These are phyloP conservation scores for Pseudomugil gertrudae DNA, from an alignment of 2,797 vertebrate species.

Conservation along the genomic window DNA sequence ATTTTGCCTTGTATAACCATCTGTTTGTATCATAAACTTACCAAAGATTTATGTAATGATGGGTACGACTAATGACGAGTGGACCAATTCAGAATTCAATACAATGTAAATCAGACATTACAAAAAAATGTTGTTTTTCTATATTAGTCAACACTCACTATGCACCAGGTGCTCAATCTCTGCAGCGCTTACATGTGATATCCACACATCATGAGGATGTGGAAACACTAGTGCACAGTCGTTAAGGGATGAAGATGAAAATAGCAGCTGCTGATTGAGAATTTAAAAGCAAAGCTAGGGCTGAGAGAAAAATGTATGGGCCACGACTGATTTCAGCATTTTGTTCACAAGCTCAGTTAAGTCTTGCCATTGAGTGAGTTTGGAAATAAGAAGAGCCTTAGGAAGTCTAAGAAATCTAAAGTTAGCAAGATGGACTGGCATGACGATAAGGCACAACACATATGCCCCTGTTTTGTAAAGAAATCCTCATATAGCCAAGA, in stretches of 20 bases:
- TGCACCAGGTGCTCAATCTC: neutral
- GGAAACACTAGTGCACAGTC: constrained; percentile 1
- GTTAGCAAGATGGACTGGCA: neutral
- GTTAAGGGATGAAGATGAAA: neutral
- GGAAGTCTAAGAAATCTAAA: neutral
- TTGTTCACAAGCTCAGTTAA: neutral
- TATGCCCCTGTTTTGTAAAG: no score
- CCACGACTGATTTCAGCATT: neutral
- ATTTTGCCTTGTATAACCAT: no score
- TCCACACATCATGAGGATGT: neutral
- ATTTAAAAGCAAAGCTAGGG: constrained; percentile 20
- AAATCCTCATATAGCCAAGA: no score
- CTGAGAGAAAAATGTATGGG: constrained; percentile 8
- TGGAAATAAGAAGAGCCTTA: neutral
- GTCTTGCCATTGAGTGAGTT: neutral
- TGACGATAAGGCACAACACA: no score
- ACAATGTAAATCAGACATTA: neutral
- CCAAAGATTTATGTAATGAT: no score
- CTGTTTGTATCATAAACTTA: no score
- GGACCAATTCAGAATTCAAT: neutral
- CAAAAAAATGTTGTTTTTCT: neutral
- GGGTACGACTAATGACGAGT: no score
- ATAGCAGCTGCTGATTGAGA: constrained; percentile 2
- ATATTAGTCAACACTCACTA: neutral
- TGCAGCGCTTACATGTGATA: neutral